These are phyloP conservation scores for Abrostola triplasia DNA, from an alignment of 2,888 invertebrate genomes.

Conservation along the genomic window DNA sequence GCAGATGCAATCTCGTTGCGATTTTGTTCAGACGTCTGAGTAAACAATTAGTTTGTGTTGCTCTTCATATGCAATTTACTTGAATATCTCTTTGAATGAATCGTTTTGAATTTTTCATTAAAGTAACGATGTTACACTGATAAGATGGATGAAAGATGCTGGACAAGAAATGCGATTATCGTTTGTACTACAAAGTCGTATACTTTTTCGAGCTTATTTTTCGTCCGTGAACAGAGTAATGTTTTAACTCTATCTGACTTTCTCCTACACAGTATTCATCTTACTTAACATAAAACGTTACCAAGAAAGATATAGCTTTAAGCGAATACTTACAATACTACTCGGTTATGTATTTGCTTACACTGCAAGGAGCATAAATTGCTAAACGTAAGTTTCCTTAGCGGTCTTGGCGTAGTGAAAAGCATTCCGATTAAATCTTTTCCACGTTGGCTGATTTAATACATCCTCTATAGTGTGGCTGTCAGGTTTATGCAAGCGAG, in stretches of 20 bases:
- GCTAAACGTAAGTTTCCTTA: constrained; percentile 28
- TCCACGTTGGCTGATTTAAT: constrained; percentile 50
- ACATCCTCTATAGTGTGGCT: constrained; percentile 45
- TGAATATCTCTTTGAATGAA: constrained; percentile 30
- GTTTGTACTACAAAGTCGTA: constrained; percentile 2
- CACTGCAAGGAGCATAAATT: constrained; percentile 31
- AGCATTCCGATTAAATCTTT: constrained; percentile 53
- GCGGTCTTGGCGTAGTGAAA: constrained; percentile 18
- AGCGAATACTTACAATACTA: constrained; percentile 1
- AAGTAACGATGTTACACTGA: constrained; percentile 9
- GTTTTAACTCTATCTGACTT: neutral
- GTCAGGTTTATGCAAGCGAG: constrained; percentile 36
- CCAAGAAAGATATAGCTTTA: neutral
- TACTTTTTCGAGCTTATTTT: constrained; percentile 1
- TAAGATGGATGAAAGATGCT: constrained; percentile 7
- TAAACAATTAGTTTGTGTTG: constrained; percentile 63
- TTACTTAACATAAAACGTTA: neutral
- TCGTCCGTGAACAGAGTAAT: neutral
- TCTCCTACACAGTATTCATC: neutral
- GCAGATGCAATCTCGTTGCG: constrained; percentile 69
- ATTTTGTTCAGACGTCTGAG: constrained; percentile 65
- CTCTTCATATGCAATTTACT: constrained; percentile 54
- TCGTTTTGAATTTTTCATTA: constrained; percentile 22
- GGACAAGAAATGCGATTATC: constrained; percentile 2
- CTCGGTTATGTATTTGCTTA: constrained; percentile 14